Percentiles rank a stretch among this genome's conserved stretches.
phyloP scores from a whole-genome alignment of 30 jellyfish, hydroid and myxozoan genomes.

The Mastigias papua region DNA sequence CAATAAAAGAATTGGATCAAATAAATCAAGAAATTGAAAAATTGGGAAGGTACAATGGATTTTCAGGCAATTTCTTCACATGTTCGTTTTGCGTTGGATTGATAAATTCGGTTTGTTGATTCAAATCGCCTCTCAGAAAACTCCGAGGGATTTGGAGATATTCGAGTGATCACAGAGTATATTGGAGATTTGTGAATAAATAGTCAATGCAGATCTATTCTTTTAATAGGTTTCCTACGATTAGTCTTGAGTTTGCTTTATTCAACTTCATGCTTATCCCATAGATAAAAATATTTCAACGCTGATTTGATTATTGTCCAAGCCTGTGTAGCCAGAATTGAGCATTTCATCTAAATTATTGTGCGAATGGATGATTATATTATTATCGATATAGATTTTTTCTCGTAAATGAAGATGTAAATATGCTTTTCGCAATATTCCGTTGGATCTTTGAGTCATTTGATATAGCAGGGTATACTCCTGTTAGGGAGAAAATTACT shows the following conservation, averaged over 20 bases:
- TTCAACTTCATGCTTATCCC: neutral
- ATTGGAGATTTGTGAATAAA: neutral
- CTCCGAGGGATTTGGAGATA: neutral
- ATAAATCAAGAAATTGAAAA: constrained; percentile 87
- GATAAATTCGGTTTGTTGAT: neutral
- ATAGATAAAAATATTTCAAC: neutral
- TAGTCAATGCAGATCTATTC: neutral
- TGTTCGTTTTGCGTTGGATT: too few species aligned
- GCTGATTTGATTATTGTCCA: neutral
- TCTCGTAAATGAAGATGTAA: neutral
- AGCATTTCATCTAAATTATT: too few species aligned
- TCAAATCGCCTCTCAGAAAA: neutral
- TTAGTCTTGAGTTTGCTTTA: neutral
- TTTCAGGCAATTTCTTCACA: neutral
- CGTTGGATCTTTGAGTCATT: neutral
- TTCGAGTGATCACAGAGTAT: neutral
- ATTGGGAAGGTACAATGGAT: constrained; percentile 70
- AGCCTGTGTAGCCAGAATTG: too few species aligned
- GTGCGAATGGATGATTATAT: too few species aligned
- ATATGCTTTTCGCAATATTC: neutral
- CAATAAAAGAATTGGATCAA: constrained; percentile 90
- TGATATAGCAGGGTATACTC: neutral
- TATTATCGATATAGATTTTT: too few species aligned
- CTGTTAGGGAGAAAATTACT: constrained; percentile 80
- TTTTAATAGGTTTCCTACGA: neutral